phyloP scores from a whole-genome alignment of 92 coral and sea anemone genomes.

The Micromussa lordhowensis region DNA sequence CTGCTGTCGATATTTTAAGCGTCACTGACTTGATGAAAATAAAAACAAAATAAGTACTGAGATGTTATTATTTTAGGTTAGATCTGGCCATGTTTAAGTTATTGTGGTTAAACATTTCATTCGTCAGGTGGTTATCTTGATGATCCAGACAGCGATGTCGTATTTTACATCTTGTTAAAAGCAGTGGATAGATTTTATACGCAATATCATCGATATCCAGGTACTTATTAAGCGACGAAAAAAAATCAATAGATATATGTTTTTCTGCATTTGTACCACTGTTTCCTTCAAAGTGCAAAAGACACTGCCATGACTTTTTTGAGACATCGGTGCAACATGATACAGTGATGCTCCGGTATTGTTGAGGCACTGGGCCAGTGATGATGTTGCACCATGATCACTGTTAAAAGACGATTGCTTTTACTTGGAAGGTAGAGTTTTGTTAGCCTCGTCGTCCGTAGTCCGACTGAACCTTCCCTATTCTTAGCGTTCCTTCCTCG shows the following conservation, averaged over 20 bases:
- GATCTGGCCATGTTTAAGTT: no score
- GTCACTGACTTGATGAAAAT: no score
- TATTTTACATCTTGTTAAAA: conserved; percentile 87
- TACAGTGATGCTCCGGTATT: neutral
- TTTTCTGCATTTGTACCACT: neutral
- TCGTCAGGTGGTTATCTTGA: conserved; percentile 75
- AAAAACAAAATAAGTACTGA: no score
- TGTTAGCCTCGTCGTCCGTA: no score
- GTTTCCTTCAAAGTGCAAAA: no score
- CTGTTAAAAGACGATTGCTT: no score
- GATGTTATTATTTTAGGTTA: no score
- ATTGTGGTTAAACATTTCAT: neutral
- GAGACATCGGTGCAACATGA: neutral
- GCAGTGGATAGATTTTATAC: conserved; percentile 88
- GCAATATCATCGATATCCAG: conserved; percentile 92
- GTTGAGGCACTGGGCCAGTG: neutral
- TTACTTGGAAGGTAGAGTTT: no score
- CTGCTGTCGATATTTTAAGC: no score
- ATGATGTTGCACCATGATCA: no score
- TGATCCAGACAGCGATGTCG: conserved; percentile 89
- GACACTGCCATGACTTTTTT: neutral
- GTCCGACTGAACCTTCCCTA: no score
- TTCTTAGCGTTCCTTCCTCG: no score
- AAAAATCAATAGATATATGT: neutral
- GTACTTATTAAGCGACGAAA: conserved; percentile 36